These are phyloP conservation scores for Gymnorhina tibicen DNA, from an alignment of 2,113 vertebrate species.

Conservation along the genomic window DNA sequence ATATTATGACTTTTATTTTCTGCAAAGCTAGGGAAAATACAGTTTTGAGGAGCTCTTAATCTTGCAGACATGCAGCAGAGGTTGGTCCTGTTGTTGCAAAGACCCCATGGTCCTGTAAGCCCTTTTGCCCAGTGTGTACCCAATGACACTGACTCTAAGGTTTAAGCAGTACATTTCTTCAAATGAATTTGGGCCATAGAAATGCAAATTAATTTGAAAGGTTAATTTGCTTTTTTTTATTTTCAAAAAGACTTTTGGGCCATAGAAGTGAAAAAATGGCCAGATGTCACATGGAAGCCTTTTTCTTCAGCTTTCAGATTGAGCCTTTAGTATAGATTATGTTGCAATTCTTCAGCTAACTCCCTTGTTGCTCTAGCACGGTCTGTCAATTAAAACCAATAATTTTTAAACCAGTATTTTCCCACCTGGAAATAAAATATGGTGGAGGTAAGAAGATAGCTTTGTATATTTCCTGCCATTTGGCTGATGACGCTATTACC, in stretches of 20 bases:
- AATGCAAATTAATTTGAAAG: neutral
- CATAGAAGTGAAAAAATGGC: neutral
- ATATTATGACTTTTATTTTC: neutral
- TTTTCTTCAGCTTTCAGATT: neutral
- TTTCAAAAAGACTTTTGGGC: neutral
- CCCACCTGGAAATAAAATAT: neutral
- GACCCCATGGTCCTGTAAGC: neutral
- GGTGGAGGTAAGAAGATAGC: neutral
- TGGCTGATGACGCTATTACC: neutral
- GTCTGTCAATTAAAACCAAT: neutral
- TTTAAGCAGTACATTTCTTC: neutral
- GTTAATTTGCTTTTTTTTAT: neutral
- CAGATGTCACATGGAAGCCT: neutral
- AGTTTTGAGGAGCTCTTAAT: neutral
- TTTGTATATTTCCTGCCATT: neutral
- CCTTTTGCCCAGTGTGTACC: neutral
- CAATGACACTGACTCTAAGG: neutral
- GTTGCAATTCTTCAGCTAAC: neutral
- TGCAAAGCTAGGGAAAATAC: neutral
- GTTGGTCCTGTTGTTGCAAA: neutral
- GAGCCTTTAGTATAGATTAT: neutral
- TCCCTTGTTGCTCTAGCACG: neutral
- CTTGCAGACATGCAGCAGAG: neutral
- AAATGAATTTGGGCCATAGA: neutral
- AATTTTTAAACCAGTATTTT: neutral